Evolutionary conservation across 2,888 invertebrate species (phyloP), one percentile per base, ranked within the genome.

Genomic region (Rhagonycha fulva): DNA sequence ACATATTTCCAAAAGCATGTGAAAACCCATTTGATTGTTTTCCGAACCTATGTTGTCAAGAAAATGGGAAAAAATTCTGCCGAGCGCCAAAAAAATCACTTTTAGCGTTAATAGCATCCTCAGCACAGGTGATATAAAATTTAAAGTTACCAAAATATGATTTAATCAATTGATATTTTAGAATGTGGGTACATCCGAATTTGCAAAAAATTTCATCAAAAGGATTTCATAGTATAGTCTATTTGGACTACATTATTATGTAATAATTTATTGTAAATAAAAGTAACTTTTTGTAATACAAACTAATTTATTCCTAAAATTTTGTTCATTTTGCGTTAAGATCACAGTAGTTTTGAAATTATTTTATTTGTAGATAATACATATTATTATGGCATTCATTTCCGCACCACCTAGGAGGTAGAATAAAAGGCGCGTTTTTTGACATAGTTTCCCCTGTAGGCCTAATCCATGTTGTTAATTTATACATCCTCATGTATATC

Each of bases 31-130:
- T 94, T 4, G 94, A 94, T 86, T 95, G 95, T 85, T 94, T 94
- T 86, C 94, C 95, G 9, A 94, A 94, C 87, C 88, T 95, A 76
- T 95, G 94, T 85, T 95, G 95, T 79, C 94, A 94, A 80, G 95
- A 95, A 87, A 91, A 91, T 63, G 93, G 93, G 4, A 90, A 91
- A 82, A 92, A 92, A 80, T 91, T 92, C 82, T 95, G 95, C 83
- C 89, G 94, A 67, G 94, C 94, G 9, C 93, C 94, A 32, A 93
- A 92, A 84, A 91, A 92, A 81, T 94, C 94, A 12, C 84, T 95
- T 1, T 87, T 94, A 23, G 90, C 93, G 0, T 85, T 94, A 73
- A 88, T 94, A 70, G 92, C 92, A 66, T 92, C 90, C 63, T 88
- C 92, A 23, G 89, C 90, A 70, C 90, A 91, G 88, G 93, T 92